These are phyloP conservation scores for Octodon degus DNA, from an alignment of 2,113 vertebrate genomes.

Conservation along the genomic window DNA sequence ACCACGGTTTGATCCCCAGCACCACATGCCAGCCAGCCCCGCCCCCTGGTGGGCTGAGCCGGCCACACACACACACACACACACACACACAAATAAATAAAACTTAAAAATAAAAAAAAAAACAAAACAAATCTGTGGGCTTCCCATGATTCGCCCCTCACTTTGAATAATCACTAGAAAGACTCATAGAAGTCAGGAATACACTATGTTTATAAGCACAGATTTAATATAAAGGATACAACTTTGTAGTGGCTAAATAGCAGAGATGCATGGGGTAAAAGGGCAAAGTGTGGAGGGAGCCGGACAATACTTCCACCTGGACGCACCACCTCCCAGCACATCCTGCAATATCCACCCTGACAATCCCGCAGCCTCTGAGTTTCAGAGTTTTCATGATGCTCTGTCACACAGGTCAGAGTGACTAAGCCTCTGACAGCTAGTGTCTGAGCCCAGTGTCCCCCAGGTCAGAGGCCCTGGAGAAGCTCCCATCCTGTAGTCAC, in stretches of 20 bases:
- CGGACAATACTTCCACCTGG: background rate
- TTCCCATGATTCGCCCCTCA: background rate
- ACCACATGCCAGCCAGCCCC: too few relatives aligned
- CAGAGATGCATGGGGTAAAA: background rate
- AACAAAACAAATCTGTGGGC: constrained; percentile 1
- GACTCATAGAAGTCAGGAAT: background rate
- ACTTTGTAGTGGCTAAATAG: background rate
- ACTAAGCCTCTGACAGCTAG: background rate
- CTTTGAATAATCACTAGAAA: background rate
- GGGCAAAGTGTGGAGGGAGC: background rate
- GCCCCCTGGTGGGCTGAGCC: too few relatives aligned
- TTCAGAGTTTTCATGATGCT: background rate
- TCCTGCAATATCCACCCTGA: background rate
- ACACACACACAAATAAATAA: too few relatives aligned
- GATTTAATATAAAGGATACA: background rate
- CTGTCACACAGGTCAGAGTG: background rate
- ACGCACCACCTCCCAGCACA: background rate
- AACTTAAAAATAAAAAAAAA: too few relatives aligned
- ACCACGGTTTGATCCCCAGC: too few relatives aligned
- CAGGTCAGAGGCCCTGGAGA: background rate
- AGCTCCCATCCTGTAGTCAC: background rate
- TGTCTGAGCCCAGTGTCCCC: background rate
- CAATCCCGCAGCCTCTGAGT: background rate
- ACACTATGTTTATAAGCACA: background rate
- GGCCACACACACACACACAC: too few relatives aligned